Conservation (phyloP, 2,797 vertebrate genomes). For the Tangara arthus region DNA sequence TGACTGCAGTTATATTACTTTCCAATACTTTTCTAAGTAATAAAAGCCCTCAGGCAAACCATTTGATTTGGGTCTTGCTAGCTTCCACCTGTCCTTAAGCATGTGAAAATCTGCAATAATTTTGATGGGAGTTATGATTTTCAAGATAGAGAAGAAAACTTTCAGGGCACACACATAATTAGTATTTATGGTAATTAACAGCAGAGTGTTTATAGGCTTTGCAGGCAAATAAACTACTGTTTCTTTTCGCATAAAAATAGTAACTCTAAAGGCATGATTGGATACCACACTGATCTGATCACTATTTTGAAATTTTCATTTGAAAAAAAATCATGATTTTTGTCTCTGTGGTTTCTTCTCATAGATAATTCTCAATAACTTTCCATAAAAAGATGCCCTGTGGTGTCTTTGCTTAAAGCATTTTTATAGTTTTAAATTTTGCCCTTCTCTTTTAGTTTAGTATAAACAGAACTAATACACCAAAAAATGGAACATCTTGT, state of each 20-base stretch:
- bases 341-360: neutral
- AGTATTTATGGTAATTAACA: neutral
- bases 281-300: neutral
- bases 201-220: neutral
- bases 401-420: neutral
- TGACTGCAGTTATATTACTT: neutral
- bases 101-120: neutral
- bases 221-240: neutral
- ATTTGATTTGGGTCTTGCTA: neutral
- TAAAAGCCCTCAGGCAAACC: neutral
- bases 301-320: neutral
- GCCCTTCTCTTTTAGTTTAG: neutral
- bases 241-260: neutral
- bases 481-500: neutral
- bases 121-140: neutral
- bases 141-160: neutral
- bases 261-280: neutral
- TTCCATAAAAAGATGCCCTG: neutral
- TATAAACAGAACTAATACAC: neutral
- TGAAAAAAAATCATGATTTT: neutral
- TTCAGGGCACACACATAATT: neutral
- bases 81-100: neutral
- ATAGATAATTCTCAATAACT: neutral
- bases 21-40: conserved; percentile 2
- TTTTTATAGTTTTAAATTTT: neutral